A percentile compares a stretch with the other conserved stretches of the same genome.
phyloP scores from a whole-genome alignment of 2,113 vertebrate species.

The Chloropsis cyanopogon region DNA sequence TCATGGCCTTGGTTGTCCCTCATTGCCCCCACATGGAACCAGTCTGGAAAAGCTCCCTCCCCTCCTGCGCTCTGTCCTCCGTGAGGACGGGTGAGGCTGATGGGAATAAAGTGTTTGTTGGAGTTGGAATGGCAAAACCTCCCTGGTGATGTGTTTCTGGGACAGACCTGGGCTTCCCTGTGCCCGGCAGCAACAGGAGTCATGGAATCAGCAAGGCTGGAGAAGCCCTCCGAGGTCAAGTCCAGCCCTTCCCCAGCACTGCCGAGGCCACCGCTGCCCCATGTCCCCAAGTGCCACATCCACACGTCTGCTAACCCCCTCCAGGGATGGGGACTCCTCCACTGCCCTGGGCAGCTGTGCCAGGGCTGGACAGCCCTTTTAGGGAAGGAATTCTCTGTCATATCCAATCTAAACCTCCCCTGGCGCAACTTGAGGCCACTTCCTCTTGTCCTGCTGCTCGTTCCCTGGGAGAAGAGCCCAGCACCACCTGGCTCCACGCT shows the following conservation, averaged over 20 bases:
- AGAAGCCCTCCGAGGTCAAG: neutral
- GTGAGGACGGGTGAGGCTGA: conserved; percentile 12
- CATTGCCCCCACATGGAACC: neutral
- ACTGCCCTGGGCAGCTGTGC: neutral
- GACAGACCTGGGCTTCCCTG: neutral
- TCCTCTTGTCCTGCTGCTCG: neutral
- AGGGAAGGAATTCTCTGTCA: neutral
- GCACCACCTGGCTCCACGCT: neutral
- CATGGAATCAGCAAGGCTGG: neutral
- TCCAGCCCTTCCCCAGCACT: accelerated
- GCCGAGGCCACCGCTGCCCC: neutral
- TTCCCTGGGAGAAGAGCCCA: neutral
- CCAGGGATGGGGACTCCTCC: neutral
- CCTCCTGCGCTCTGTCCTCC: conserved; percentile 19
- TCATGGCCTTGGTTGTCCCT: neutral
- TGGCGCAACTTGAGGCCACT: neutral
- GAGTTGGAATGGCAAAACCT: neutral
- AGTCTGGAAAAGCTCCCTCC: neutral
- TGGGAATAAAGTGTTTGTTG: conserved; percentile 30
- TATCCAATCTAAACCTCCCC: neutral
- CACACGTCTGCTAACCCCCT: accelerated
- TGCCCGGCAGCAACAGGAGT: neutral
- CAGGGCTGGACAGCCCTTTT: neutral
- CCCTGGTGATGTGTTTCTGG: neutral
- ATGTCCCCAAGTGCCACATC: neutral